Conservation (phyloP, 2,797 vertebrate genomes). For the Poecilia velifera region DNA sequence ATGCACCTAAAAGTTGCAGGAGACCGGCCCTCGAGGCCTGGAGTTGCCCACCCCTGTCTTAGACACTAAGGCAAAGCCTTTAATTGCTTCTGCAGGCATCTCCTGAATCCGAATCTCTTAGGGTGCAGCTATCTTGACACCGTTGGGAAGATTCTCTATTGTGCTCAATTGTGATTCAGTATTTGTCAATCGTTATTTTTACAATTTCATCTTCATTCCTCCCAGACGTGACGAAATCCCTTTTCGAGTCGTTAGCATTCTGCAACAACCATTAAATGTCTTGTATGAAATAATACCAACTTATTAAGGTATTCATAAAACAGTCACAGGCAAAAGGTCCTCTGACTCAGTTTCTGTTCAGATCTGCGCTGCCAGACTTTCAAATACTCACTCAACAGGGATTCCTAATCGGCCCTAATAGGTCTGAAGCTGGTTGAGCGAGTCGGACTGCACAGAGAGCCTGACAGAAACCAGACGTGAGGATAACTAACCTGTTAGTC, state of each 20-base stretch:
- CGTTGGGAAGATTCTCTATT: neutral
- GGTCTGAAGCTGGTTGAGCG: conserved; percentile 58
- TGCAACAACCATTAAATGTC: neutral
- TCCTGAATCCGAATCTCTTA: neutral
- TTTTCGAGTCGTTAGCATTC: neutral
- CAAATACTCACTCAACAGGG: conserved; percentile 46
- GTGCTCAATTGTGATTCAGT: neutral
- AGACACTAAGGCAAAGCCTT: conserved; percentile 8
- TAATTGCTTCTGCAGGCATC: conserved; percentile 10
- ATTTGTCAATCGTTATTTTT: neutral
- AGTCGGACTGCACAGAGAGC: conserved; percentile 46
- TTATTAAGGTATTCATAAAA: neutral
- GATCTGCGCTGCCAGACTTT: conserved; percentile 36
- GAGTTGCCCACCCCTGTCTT: too few species aligned
- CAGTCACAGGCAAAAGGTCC: conserved; percentile 27
- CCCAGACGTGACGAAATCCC: neutral
- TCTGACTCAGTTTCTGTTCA: conserved; percentile 47
- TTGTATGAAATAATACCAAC: too few species aligned
- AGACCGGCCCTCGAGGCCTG: too few species aligned
- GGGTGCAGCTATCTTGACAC: neutral
- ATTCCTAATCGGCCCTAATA: conserved; percentile 65
- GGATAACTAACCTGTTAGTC: conserved; percentile 64
- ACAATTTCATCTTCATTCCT: neutral
- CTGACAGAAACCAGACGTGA: conserved; percentile 78
- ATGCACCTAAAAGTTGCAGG: too few species aligned